phyloP scores from a whole-genome alignment of 2,888 invertebrate species.

The Artemia sinica region DNA sequence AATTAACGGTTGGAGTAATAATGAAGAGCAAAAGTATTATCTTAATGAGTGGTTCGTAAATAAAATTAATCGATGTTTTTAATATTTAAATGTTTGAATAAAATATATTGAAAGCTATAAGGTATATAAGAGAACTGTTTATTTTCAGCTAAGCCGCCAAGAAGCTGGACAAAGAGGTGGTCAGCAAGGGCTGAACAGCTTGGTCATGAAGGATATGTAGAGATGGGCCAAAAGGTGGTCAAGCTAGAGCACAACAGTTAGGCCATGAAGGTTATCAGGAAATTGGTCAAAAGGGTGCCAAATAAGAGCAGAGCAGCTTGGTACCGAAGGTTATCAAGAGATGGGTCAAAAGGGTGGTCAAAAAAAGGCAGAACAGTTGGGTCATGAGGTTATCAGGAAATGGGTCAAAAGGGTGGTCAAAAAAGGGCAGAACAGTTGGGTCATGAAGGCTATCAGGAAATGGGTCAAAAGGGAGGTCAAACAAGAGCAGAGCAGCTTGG shows the following conservation, averaged over 20 bases:
- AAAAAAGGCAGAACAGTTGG: not conserved
- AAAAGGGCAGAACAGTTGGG: not conserved
- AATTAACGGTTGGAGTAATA: too few species aligned
- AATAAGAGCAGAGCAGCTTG: not conserved
- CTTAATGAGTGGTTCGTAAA: too few species aligned
- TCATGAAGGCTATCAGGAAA: not conserved
- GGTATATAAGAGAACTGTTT: too few species aligned
- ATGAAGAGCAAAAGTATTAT: too few species aligned
- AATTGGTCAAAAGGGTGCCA: not conserved
- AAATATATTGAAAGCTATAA: too few species aligned
- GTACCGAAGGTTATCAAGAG: conserved; percentile 1
- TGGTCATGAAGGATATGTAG: conserved; percentile 10
- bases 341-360: conserved; percentile 8
- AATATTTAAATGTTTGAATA: too few species aligned
- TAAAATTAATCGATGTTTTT: too few species aligned
- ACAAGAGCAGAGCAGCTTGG: conserved; percentile 8
- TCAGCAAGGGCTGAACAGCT: conserved; percentile 2
- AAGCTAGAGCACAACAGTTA: not conserved
- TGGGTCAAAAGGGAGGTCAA: conserved; percentile 2
- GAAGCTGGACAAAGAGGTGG: not conserved
- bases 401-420: conserved; percentile 1
- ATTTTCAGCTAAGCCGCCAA: not conserved
- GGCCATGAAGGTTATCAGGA: conserved; percentile 2
- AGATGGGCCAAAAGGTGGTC: conserved; percentile 2
- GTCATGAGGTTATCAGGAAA: not conserved